These are phyloP conservation scores for Micoletzkya japonica DNA, from an alignment of 2,888 invertebrate genomes.

Conservation along the genomic window DNA sequence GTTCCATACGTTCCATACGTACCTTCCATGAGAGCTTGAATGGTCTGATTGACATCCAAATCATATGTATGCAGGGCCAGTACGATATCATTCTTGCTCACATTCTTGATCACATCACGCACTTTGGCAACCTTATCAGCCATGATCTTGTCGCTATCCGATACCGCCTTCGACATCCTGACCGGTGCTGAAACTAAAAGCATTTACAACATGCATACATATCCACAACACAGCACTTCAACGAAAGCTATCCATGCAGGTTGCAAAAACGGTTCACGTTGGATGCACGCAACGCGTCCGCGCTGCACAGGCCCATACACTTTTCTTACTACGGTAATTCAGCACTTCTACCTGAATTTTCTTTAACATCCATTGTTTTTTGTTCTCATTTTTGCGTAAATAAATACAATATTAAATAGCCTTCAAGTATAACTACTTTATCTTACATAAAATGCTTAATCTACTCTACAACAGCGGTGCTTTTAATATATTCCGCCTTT, in stretches of 20 bases:
- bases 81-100: slow-evolving; percentile 66
- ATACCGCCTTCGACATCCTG: slow-evolving; percentile 45
- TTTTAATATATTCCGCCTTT: too few species aligned
- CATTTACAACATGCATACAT: background rate
- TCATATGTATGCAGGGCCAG: slow-evolving; percentile 67
- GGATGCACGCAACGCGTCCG: slow-evolving; percentile 25
- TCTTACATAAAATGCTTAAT: background rate
- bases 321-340: slow-evolving; percentile 9
- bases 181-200: slow-evolving; percentile 1
- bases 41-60: slow-evolving; percentile 66
- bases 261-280: background rate
- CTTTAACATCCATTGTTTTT: too few species aligned
- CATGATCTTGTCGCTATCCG: slow-evolving; percentile 52
- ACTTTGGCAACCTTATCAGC: slow-evolving; percentile 62
- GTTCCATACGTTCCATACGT: slow-evolving; percentile 10
- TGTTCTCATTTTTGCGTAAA: background rate
- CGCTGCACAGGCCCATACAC: background rate
- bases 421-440: too few species aligned
- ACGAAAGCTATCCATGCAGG: slow-evolving; percentile 13
- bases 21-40: slow-evolving; percentile 68
- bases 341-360: background rate
- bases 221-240: background rate
- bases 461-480: too few species aligned
- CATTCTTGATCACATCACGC: slow-evolving; percentile 64
- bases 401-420: background rate